Conservation (phyloP, 1,140 invertebrate species). For the Yoshiicerus persimilis region DNA sequence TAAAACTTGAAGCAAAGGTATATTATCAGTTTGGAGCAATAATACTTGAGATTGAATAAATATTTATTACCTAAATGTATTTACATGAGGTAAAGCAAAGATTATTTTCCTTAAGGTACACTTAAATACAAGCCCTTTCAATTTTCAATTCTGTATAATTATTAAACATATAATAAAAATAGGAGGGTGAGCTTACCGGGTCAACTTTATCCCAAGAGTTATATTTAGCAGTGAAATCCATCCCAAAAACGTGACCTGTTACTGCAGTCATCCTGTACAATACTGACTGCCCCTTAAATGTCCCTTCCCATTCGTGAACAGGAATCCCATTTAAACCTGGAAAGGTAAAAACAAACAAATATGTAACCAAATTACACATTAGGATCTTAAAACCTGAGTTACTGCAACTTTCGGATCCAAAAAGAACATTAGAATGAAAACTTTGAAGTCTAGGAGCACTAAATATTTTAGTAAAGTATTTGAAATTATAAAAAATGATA, state of each 20-base stretch:
- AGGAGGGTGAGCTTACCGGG: conserved; percentile 83
- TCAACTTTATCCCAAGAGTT: conserved; percentile 99
- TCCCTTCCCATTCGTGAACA: conserved; percentile 46
- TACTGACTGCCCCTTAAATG: conserved; percentile 64
- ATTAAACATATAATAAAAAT: too few species aligned
- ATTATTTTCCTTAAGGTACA: too few species aligned
- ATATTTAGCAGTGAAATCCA: conserved; percentile 94
- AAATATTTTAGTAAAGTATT: too few species aligned
- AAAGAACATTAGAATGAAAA: not conserved
- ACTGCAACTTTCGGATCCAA: not conserved
- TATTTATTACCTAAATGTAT: too few species aligned
- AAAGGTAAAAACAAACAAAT: not conserved
- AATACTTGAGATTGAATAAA: too few species aligned
- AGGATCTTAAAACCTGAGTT: not conserved
- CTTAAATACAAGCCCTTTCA: too few species aligned
- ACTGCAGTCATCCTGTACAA: conserved; percentile 96
- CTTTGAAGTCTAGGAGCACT: not conserved
- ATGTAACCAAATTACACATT: not conserved
- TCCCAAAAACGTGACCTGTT: conserved; percentile 95
- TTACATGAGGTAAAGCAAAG: not conserved
- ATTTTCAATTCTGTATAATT: too few species aligned
- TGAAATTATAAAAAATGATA: not conserved
- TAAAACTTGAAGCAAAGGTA: too few species aligned
- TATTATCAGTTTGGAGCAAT: too few species aligned
- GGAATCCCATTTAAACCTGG: conserved; percentile 41